Evolutionary conservation across 2,113 vertebrate species (phyloP).

Genomic region (Chionis minor): DNA sequence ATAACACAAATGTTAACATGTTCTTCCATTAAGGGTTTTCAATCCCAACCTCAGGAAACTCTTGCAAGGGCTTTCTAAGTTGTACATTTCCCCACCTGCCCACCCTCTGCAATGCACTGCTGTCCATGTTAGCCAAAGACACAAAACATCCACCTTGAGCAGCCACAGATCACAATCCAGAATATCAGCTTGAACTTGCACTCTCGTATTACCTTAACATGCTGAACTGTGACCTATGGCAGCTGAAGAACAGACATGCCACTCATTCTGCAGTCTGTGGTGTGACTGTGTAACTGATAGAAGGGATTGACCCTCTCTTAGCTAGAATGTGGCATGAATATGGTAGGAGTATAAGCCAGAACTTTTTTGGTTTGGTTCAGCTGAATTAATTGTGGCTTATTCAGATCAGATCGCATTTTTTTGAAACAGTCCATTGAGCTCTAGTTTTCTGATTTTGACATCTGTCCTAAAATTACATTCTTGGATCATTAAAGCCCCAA

Average conservation of each 20-base stretch:
- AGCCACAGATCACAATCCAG: background rate
- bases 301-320: background rate
- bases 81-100: accelerated
- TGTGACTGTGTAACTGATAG: accelerated
- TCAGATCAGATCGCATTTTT: background rate
- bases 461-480: background rate
- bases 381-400: background rate
- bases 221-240: background rate
- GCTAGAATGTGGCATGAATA: background rate
- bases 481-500: background rate
- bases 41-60: background rate
- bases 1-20: background rate
- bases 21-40: background rate
- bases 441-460: background rate
- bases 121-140: background rate
- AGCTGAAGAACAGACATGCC: too few relatives aligned
- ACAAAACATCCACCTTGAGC: background rate
- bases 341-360: background rate
- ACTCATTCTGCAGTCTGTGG: background rate
- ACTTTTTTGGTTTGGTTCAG: background rate
- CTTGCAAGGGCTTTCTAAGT: background rate
- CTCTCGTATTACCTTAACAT: background rate
- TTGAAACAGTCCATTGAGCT: background rate
- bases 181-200: background rate
- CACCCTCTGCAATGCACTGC: background rate